phyloP scores from a whole-genome alignment of 2,888 invertebrate species.

The Lasioglossum figueresi region DNA sequence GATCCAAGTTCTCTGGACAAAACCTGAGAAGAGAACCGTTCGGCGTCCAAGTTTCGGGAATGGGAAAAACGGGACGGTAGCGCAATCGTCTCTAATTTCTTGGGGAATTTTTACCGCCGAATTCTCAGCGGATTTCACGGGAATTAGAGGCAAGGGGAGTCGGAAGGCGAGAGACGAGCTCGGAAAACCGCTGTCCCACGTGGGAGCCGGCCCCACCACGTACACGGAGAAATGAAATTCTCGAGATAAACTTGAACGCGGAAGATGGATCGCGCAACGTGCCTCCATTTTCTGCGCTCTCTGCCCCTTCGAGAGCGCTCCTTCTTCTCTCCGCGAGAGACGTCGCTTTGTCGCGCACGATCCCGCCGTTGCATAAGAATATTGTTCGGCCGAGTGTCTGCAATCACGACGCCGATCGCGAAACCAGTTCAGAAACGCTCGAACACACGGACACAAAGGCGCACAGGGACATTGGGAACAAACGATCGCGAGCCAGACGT shows the following conservation, averaged over 20 bases:
- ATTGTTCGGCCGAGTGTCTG: conserved; percentile 54
- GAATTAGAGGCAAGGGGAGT: conserved; percentile 10
- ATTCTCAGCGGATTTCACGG: conserved; percentile 12
- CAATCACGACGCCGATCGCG: conserved; percentile 67
- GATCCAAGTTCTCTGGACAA: neutral
- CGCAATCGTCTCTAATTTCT: conserved; percentile 25
- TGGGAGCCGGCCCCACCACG: conserved; percentile 30
- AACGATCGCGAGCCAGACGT: neutral
- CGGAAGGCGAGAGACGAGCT: neutral
- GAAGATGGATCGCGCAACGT: conserved; percentile 60
- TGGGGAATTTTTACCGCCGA: conserved; percentile 28
- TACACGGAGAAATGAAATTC: conserved; percentile 54
- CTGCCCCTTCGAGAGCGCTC: conserved; percentile 30
- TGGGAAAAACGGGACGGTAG: neutral
- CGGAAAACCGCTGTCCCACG: conserved; percentile 9
- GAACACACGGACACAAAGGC: neutral
- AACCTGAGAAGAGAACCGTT: neutral
- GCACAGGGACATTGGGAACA: neutral
- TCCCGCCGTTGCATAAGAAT: conserved; percentile 62
- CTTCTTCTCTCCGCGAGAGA: conserved; percentile 29
- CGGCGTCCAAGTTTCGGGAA: conserved; percentile 1
- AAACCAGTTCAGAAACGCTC: conserved; percentile 65
- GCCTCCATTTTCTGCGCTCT: conserved; percentile 47
- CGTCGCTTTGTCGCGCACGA: conserved; percentile 48
- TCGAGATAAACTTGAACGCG: conserved; percentile 55